These are phyloP conservation scores for Mnemiopsis leidyi DNA, from an alignment of 37 sponge, comb jelly and placozoan species.

Conservation along the genomic window DNA sequence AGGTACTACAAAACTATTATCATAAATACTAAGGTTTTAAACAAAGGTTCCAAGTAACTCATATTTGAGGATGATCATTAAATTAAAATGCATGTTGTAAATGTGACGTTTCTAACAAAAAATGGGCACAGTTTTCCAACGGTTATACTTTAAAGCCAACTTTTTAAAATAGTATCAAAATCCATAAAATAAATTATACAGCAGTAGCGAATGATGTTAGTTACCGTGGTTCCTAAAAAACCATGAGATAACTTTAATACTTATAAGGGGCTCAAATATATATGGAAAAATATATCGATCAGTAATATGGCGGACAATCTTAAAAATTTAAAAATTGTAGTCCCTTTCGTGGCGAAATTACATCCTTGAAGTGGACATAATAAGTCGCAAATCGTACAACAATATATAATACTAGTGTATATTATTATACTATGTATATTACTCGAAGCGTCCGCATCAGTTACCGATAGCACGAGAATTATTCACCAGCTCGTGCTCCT, in stretches of 20 bases:
- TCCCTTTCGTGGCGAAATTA: not conserved
- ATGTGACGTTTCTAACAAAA: not conserved
- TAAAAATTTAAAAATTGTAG: constrained; percentile 27
- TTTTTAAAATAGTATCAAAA: constrained; percentile 42
- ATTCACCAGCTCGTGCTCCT: not conserved
- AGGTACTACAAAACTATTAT: not conserved
- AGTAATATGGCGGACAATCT: not conserved
- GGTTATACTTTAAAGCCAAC: not conserved
- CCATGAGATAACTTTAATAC: not conserved
- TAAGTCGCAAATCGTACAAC: not conserved
- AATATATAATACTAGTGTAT: not conserved
- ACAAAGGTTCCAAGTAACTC: not conserved
- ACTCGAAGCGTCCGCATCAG: not conserved
- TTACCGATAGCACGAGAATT: not conserved
- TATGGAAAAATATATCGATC: not conserved
- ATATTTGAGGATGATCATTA: not conserved
- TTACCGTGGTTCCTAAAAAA: not conserved
- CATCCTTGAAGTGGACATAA: not conserved
- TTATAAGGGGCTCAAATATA: not conserved
- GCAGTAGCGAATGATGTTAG: not conserved
- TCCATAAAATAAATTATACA: constrained; percentile 21
- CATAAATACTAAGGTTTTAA: not conserved
- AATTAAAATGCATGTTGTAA: not conserved
- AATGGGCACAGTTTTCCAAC: not conserved
- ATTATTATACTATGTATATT: not conserved